Evolutionary conservation across 2,113 vertebrate genomes (phyloP), one percentile per base, ranked within the genome.

Genomic region (Melanerpes formicivorus): DNA sequence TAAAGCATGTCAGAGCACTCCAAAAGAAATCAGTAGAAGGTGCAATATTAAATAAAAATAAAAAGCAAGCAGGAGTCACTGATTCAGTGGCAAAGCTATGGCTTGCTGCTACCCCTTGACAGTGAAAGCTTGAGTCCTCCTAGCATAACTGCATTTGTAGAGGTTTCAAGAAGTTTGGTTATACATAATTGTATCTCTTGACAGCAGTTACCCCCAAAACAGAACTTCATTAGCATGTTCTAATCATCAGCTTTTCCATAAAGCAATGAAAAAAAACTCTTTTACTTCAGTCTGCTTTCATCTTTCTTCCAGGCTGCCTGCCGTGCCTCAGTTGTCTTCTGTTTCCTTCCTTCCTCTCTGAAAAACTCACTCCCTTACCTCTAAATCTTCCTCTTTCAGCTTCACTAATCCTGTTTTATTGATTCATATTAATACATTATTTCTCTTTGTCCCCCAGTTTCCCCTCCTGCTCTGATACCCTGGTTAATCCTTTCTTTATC

Each of bases 401-500:
- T 88, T 85, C 50, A 58, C 34, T 91, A 86, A 93, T 93, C 82
- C 79, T 67, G 44, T 71, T 72, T 90, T n/a, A 79, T 50, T 42
- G 63, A 88, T 66, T 62, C 79, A 30, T 58, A 60, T 76, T 55
- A 67, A 72, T n/a, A 72, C 72, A n/a, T 55, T 72, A 46, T 84
- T 88, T 82, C 65, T 90, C 74, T 72, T 72, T 91, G 80, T 80
- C 64, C 48, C 32, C 42, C 58, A 80, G 0, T 62, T 92, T 85
- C 86, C 37, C 59, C 34, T 65, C 69, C 76, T 78, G 54, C 42
- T 80, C 40, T 62, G 54, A 78, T 88, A 34, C n/a, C 21, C 65
- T 72, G 77, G 66, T 75, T 91, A 87, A 93, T 91, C 77, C 76
- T 32, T n/a, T 90, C 82, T 91, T 91, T 76, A 88, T 93, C 73